Conservation (phyloP, 1,140 invertebrate genomes). For the Drosophila bipectinata region DNA sequence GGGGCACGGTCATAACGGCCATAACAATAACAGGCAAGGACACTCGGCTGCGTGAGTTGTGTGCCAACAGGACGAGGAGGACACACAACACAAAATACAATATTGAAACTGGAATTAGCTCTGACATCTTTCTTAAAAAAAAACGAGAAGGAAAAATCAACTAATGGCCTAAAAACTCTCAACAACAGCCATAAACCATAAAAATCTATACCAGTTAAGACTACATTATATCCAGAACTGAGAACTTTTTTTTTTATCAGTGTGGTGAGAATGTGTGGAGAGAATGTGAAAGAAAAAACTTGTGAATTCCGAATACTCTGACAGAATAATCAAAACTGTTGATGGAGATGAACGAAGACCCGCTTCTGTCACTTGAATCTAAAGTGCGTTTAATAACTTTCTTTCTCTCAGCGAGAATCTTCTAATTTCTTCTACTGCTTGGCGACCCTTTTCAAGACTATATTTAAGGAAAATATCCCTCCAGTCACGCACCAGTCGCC, state of each 20-base stretch:
- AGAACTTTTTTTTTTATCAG: background rate
- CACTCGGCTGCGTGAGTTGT: constrained; percentile 44
- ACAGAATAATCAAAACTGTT: constrained; percentile 34
- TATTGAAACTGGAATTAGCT: background rate
- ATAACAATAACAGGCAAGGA: constrained; percentile 52
- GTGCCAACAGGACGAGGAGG: constrained; percentile 19
- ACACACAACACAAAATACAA: constrained; percentile 6
- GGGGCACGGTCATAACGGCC: constrained; percentile 17
- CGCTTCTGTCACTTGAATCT: constrained; percentile 1
- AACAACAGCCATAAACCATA: background rate
- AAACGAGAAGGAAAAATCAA: background rate
- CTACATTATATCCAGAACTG: too few species aligned
- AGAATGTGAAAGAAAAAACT: background rate
- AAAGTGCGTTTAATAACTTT: background rate
- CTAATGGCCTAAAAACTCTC: background rate
- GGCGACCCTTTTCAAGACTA: constrained; percentile 23
- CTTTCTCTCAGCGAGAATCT: too few species aligned
- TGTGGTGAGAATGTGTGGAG: constrained; percentile 11
- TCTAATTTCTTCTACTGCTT: background rate
- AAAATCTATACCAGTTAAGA: background rate
- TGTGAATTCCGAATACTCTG: constrained; percentile 16
- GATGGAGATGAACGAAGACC: constrained; percentile 1
- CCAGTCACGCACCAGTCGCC: constrained; percentile 20
- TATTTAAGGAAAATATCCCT: background rate
- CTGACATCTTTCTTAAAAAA: background rate